Conservation (phyloP, 2,113 vertebrate genomes). For the Melozone crissalis region DNA sequence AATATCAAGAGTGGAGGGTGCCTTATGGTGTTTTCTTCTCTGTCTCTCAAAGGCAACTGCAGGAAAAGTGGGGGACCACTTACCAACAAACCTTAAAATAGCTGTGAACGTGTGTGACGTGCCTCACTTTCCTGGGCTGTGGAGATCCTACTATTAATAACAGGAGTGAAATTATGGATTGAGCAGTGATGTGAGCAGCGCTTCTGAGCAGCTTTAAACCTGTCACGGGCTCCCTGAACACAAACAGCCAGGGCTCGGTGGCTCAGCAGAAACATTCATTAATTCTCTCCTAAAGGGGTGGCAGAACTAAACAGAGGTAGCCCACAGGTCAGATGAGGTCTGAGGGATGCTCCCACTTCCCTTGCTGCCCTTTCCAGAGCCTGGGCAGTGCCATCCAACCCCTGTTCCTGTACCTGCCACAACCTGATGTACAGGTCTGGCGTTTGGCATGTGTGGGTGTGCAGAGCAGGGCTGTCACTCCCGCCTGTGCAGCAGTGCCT, state of each 20-base stretch:
- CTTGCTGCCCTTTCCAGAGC: neutral
- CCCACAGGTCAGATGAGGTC: neutral
- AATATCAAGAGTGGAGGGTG: neutral
- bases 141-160: constrained; percentile 1
- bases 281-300: neutral
- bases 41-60: neutral
- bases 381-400: neutral
- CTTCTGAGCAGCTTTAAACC: neutral
- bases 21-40: constrained; percentile 38
- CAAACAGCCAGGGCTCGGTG: neutral
- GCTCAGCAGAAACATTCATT: neutral
- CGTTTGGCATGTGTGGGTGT: neutral
- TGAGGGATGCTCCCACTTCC: neutral
- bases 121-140: neutral
- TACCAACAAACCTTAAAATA: constrained; percentile 7
- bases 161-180: neutral
- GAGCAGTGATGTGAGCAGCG: neutral
- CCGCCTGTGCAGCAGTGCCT: neutral
- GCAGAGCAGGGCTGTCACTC: neutral
- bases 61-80: neutral
- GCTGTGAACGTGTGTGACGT: neutral
- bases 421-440: neutral
- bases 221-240: neutral
- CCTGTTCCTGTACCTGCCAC: neutral
- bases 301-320: neutral